A percentile compares a stretch with the other conserved stretches of the same genome.
Evolutionary conservation across 2,797 vertebrate genomes (phyloP).

Genomic region (Poeciliopsis turneri): DNA sequence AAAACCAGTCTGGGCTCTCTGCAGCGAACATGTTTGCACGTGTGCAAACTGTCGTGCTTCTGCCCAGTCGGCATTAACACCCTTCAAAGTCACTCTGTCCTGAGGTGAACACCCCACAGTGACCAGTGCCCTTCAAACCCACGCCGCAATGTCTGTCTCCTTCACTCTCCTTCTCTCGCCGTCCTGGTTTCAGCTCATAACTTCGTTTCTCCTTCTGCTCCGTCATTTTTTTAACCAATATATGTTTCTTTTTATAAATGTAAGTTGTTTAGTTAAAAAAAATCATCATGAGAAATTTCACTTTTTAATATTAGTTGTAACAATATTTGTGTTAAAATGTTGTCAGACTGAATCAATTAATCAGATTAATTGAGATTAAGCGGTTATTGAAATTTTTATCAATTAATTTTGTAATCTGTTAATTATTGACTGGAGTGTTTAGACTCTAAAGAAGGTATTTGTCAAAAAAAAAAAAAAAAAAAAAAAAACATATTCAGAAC

Average conservation of each 20-base stretch:
- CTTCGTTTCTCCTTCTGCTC: background rate
- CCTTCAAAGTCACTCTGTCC: slow-evolving; percentile 77
- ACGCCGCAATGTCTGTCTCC: slow-evolving; percentile 34
- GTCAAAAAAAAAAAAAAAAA: too few species aligned
- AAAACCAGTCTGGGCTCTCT: slow-evolving; percentile 67
- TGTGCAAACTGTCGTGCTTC: slow-evolving; percentile 63
- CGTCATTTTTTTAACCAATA: background rate
- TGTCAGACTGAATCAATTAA: background rate
- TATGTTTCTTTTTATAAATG: background rate
- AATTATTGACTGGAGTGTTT: too few species aligned
- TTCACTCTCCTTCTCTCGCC: slow-evolving; percentile 24
- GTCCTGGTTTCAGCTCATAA: slow-evolving; percentile 14
- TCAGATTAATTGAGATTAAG: too few species aligned
- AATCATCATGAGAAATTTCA: background rate
- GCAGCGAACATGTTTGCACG: slow-evolving; percentile 63
- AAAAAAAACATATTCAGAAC: too few species aligned
- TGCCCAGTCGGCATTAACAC: slow-evolving; percentile 77
- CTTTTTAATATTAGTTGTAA: background rate
- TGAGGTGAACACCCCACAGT: slow-evolving; percentile 62
- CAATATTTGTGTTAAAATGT: background rate
- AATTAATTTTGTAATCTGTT: too few species aligned
- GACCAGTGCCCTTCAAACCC: slow-evolving; percentile 40
- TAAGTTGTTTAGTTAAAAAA: too few species aligned
- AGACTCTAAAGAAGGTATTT: too few species aligned
- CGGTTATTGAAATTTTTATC: too few species aligned